Evolutionary conservation across 2,888 invertebrate genomes (phyloP).

Genomic region (Caenorhabditis sp.): DNA sequence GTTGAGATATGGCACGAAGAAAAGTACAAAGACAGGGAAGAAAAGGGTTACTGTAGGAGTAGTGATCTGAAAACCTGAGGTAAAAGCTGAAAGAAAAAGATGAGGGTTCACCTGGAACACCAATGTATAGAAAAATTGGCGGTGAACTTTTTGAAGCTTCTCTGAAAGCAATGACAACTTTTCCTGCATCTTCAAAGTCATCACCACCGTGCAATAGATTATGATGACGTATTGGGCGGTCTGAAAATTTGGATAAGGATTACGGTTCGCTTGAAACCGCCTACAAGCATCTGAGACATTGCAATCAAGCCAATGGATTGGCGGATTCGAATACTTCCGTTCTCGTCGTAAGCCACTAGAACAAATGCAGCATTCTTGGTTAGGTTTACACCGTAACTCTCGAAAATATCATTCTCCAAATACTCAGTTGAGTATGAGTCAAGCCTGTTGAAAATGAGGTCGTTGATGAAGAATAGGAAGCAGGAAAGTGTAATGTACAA

Average conservation of each 20-base stretch:
- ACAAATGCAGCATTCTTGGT: neutral
- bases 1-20: neutral
- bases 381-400: neutral
- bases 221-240: constrained; percentile 4
- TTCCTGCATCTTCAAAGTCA: neutral
- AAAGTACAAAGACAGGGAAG: neutral
- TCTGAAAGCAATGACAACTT: neutral
- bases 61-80: too few species aligned
- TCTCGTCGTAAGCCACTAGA: constrained; percentile 7
- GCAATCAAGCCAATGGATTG: neutral
- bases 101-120: neutral
- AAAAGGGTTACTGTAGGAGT: neutral
- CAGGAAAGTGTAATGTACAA: neutral
- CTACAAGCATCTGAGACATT: neutral
- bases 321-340: neutral
- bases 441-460: neutral
- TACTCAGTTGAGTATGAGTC: neutral
- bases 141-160: constrained; percentile 6
- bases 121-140: neutral
- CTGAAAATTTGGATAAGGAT: neutral
- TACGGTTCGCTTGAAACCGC: too few species aligned
- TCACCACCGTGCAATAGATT: constrained; percentile 7
- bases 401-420: neutral
- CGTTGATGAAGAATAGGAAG: neutral
- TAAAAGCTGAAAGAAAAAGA: neutral